Evolutionary conservation across 2,113 vertebrate species (phyloP).

Genomic region (Plecotus auritus): DNA sequence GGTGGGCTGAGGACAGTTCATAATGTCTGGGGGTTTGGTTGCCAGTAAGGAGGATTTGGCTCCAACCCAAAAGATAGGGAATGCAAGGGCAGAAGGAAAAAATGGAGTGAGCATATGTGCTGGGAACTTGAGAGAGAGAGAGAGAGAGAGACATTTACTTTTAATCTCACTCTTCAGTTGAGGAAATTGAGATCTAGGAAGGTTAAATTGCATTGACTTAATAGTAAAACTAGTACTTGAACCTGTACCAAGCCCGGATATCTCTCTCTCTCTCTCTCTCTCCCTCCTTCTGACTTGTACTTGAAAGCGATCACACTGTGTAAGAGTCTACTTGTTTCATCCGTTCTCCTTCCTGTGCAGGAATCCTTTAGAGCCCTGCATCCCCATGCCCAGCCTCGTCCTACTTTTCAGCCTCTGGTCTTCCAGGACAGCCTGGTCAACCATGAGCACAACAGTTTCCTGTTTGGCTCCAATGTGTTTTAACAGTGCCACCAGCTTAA

Average conservation of each 20-base stretch:
- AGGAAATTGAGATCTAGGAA: background rate
- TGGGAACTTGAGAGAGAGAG: background rate
- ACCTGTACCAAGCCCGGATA: background rate
- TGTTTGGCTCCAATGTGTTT: background rate
- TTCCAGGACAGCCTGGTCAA: background rate
- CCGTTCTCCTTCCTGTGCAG: background rate
- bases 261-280: too few relatives aligned
- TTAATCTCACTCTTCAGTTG: background rate
- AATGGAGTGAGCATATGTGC: background rate
- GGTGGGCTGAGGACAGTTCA: background rate
- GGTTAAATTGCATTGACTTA: background rate
- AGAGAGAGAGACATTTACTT: background rate
- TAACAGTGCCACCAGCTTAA: background rate
- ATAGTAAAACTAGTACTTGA: conserved; percentile 1
- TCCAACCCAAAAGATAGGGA: background rate
- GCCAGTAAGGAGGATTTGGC: background rate
- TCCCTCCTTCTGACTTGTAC: background rate
- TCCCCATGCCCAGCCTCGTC: background rate
- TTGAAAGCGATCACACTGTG: background rate
- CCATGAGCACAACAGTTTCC: background rate
- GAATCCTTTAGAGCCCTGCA: background rate
- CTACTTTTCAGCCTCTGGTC: background rate
- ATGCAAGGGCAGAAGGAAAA: background rate
- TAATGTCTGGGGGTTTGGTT: background rate
- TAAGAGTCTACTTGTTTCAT: background rate